Percentiles rank a stretch among this genome's conserved stretches.
These are phyloP conservation scores for Balanococcus diminutus DNA, from an alignment of 2,888 invertebrate genomes.

Conservation along the genomic window DNA sequence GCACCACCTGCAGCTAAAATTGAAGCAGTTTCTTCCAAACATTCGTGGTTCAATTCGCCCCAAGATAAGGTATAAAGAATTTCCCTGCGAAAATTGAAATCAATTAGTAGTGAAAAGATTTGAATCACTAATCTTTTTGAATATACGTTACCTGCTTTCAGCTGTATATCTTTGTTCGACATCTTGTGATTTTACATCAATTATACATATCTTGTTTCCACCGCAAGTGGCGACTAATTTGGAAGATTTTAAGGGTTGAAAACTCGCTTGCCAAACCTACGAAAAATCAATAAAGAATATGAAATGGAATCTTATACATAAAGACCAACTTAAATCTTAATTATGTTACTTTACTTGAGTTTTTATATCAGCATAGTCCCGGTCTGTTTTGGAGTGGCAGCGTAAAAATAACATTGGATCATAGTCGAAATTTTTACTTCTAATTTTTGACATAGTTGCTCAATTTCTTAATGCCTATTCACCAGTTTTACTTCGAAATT, in stretches of 20 bases:
- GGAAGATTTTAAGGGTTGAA: conserved; percentile 61
- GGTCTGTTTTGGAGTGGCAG: conserved; percentile 62
- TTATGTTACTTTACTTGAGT: conserved; percentile 60
- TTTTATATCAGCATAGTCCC: conserved; percentile 62
- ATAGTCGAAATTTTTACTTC: conserved; percentile 60
- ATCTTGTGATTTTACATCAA: conserved; percentile 62
- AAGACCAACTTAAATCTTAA: background rate
- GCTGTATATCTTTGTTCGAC: conserved; percentile 54
- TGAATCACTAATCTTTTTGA: background rate
- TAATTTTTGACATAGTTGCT: background rate
- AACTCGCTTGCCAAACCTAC: conserved; percentile 63
- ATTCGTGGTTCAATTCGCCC: conserved; percentile 60
- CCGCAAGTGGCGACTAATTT: conserved; percentile 64
- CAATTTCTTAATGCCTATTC: too few species aligned
- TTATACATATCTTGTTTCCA: conserved; percentile 64
- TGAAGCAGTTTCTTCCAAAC: conserved; percentile 59
- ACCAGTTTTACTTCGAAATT: too few species aligned
- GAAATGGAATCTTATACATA: background rate
- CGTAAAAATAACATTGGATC: conserved; percentile 61
- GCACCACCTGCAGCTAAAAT: conserved; percentile 60
- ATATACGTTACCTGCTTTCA: conserved; percentile 41
- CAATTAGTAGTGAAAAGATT: background rate
- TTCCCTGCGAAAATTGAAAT: conserved; percentile 58
- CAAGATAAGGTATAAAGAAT: conserved; percentile 63
- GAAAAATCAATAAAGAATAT: background rate